phyloP scores from a whole-genome alignment of 92 coral and sea anemone species.

The Meandrina meandrites region DNA sequence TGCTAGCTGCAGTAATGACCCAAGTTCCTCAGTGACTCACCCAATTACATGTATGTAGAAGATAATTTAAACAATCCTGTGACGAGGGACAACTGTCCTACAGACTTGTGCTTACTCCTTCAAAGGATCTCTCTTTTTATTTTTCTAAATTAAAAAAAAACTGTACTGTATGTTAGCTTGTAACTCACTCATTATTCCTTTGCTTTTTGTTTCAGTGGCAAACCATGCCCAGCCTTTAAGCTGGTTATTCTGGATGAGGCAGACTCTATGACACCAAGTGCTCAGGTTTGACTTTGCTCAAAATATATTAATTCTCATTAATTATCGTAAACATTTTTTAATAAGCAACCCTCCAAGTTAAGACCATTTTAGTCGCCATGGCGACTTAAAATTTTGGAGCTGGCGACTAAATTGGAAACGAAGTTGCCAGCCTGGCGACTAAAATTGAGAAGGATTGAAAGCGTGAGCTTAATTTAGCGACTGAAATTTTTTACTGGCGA shows the following conservation, averaged over 20 bases:
- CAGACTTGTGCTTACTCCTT: neutral
- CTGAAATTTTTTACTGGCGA: too few relatives aligned
- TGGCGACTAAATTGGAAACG: too few relatives aligned
- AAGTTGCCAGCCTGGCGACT: too few relatives aligned
- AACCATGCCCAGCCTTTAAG: conserved; percentile 95
- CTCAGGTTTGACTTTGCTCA: conserved; percentile 72
- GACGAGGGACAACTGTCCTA: neutral
- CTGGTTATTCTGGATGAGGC: conserved; percentile 96
- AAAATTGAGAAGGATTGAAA: too few relatives aligned
- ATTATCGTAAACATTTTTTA: too few relatives aligned
- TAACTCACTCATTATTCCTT: neutral
- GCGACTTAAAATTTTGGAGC: too few relatives aligned
- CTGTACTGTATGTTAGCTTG: too few relatives aligned
- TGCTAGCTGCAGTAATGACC: neutral
- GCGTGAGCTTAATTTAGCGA: too few relatives aligned
- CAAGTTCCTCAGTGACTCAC: neutral
- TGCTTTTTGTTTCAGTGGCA: conserved; percentile 71
- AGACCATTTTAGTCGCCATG: too few relatives aligned
- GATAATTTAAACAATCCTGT: neutral
- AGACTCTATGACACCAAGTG: conserved; percentile 98
- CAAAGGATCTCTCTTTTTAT: neutral
- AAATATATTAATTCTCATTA: too few relatives aligned
- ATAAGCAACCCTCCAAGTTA: too few relatives aligned
- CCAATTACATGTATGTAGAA: neutral
- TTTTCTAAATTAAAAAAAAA: too few relatives aligned